Evolutionary conservation across 2,113 vertebrate genomes (phyloP).

Genomic region (Rhombomys opimus): DNA sequence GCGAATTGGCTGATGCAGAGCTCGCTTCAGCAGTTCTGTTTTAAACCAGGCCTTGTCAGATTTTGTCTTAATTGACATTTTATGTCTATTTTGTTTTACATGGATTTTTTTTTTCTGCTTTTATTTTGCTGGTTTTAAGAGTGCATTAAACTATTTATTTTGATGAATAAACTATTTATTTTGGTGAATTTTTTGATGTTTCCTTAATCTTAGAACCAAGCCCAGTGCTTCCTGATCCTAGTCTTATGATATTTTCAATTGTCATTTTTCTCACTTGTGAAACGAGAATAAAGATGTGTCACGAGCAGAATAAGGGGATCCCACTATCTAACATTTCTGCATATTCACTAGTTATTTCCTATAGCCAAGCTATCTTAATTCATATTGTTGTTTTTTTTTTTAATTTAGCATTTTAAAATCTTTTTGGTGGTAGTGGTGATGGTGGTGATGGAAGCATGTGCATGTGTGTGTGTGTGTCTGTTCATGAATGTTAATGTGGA

Average conservation of each 20-base stretch:
- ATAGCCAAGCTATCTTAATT: neutral
- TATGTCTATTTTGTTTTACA: neutral
- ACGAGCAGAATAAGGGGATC: neutral
- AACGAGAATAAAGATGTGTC: neutral
- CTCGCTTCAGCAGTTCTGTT: neutral
- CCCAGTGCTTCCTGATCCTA: neutral
- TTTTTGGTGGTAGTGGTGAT: neutral
- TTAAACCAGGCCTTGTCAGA: neutral
- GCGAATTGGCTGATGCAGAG: neutral
- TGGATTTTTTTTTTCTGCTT: neutral
- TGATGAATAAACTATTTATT: neutral
- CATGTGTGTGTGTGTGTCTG: neutral
- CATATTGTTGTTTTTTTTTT: neutral
- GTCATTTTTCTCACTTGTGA: neutral
- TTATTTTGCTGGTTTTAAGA: neutral
- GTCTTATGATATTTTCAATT: neutral
- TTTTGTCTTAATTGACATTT: constrained; percentile 14
- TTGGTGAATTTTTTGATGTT: neutral
- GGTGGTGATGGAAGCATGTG: too few species aligned
- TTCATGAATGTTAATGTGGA: neutral
- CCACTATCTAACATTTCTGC: neutral
- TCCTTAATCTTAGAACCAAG: neutral
- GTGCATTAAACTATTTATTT: neutral
- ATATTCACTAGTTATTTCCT: neutral
- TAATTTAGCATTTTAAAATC: neutral